Conservation (phyloP, 2,888 invertebrate genomes). For the Phaedon cochleariae region DNA sequence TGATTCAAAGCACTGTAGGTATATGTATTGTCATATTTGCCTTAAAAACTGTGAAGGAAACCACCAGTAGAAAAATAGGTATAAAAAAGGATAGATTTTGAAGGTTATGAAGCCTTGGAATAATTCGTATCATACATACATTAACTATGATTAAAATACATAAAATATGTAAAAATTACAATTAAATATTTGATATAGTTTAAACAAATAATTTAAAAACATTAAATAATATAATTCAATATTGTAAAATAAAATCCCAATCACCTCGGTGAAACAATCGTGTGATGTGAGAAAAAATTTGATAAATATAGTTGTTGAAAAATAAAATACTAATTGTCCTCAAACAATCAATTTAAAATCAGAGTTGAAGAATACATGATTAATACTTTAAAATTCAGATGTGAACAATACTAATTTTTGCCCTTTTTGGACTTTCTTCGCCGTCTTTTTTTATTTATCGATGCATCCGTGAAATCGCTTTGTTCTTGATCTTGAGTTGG, state of each 20-base stretch:
- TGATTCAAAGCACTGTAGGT: neutral
- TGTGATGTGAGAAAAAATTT: slow-evolving; percentile 42
- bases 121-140: slow-evolving; percentile 38
- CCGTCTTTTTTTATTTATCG: slow-evolving; percentile 60
- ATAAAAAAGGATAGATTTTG: slow-evolving; percentile 17
- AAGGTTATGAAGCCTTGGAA: slow-evolving; percentile 44
- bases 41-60: neutral
- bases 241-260: slow-evolving; percentile 52
- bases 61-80: slow-evolving; percentile 1
- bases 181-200: slow-evolving; percentile 60
- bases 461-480: slow-evolving; percentile 62
- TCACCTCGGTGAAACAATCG: slow-evolving; percentile 51
- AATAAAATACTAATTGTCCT: neutral
- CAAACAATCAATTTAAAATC: neutral
- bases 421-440: slow-evolving; percentile 66
- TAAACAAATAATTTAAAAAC: slow-evolving; percentile 56
- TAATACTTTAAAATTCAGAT: slow-evolving; percentile 21
- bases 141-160: slow-evolving; percentile 49
- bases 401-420: slow-evolving; percentile 59
- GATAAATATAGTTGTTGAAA: slow-evolving; percentile 4
- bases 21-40: neutral
- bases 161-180: slow-evolving; percentile 50
- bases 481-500: slow-evolving; percentile 66
- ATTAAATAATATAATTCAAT: slow-evolving; percentile 38
- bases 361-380: neutral